Conservation (phyloP, 53 echinoderm and acorn worm species). For the Henricia sp. region DNA sequence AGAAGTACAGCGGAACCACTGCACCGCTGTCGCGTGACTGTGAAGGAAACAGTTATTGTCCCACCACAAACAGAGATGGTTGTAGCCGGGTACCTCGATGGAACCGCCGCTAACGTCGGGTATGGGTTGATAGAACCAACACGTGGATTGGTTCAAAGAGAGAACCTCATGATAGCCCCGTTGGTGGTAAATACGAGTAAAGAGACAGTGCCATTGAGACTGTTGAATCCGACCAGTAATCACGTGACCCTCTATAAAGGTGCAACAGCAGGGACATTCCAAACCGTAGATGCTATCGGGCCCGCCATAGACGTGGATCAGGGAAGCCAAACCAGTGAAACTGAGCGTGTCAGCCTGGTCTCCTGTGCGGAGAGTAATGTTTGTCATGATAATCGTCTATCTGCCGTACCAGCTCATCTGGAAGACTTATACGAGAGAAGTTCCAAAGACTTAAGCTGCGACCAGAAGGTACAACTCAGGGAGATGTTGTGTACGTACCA, state of each 20-base stretch:
- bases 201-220: constrained; percentile 22
- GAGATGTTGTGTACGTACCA: background rate
- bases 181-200: background rate
- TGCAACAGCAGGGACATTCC: constrained; percentile 42
- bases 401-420: background rate
- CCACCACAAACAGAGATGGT: constrained; percentile 13
- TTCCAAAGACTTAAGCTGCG: background rate
- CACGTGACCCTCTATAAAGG: constrained; percentile 36
- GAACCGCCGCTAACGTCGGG: background rate
- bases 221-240: constrained; percentile 10
- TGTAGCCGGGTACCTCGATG: background rate
- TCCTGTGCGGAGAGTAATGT: background rate
- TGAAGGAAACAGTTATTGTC: background rate
- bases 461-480: background rate
- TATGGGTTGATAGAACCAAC: constrained; percentile 26
- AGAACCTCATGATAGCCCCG: background rate
- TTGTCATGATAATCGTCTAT: background rate
- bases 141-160: background rate
- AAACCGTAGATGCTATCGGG: constrained; percentile 17
- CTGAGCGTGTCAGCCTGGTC: background rate
- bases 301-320: background rate
- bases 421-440: background rate
- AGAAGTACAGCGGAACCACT: constrained; percentile 12
- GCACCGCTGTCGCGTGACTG: background rate
- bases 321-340: too few relatives aligned